Evolutionary conservation across 2,113 vertebrate species (phyloP), one percentile per base, ranked within the genome.

Genomic region (Macquaria australasica): DNA sequence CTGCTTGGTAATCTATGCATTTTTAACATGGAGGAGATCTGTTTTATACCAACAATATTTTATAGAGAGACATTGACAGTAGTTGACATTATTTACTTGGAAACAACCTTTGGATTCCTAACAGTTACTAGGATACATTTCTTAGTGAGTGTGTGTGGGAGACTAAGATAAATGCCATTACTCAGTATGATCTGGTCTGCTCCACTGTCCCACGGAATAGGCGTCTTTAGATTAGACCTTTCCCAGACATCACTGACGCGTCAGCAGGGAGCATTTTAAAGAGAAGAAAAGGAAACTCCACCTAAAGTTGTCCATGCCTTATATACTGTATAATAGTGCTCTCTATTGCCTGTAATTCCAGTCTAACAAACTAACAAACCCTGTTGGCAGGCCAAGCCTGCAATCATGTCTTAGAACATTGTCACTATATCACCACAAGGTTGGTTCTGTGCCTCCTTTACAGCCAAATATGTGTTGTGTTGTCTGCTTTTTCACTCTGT

Each of bases 361-460:
- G 85, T 88, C 82, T 79, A 83, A 86, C 81, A 87, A 85, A 90
- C 91, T 90, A 87, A 91, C 93, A 94, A 94, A 83, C 88, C 39
- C 77, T 45, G 74, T 79, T 95, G 92, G 88, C 92, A 88, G 68
- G 34, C 14, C 31, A 20, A 85, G 81, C 75, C 86, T 90, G 69
- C 69, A 94, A 93, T 95, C 90, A 86, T 10, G 41, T 59, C 85
- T 76, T 25, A 76, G 86, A 87, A 91, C 84, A 79, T 89, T 84
- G 85, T 93, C 93, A 91, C 87, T 83, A 15, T 80, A 81, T 88
- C 79, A 87, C 93, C 90, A 75, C 87, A 84, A 67, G 18, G 72
- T 82, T 80, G 79, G 70, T 86, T 87, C 72, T 6, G 6, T 81
- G 74, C 71, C 84, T 82, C 56, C n/a, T 58, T 79, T 81, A 66